Evolutionary conservation across 2,888 invertebrate genomes (phyloP), one percentile per base, ranked within the genome.

Genomic region (Heteropelma amictum): DNA sequence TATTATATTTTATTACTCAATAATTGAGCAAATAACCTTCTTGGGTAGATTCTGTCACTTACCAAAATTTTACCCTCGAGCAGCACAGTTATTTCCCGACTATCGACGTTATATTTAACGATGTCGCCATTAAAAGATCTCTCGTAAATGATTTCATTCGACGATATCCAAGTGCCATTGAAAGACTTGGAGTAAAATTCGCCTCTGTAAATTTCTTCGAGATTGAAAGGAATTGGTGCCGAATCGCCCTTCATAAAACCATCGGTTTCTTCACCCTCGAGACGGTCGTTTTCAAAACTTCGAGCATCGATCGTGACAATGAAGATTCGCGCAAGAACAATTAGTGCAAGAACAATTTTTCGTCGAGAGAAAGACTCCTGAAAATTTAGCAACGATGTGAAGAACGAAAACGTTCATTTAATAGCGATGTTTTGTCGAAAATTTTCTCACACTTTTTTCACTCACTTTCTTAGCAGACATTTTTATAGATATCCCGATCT

Each of bases 111-210:
- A 72, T 85, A 89, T 54, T 83, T 74, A 1, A 81, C 72, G 12
- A 89, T 70, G 30, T 86, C 77, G 19, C 81, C 81, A 4, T 75
- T 4, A 38, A 10, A 26, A 38, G 38, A 8, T 87, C 80, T 17
- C 14, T 77, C 76, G 72, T 87, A 88, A 64, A 89, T 75, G 69
- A 90, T 86, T 78, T 86, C 85, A 30, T 83, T 85, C 26, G 84
- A 83, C 49, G 90, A 89, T 74, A 89, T 87, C 91, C 91, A 91
- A 4, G 88, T 88, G 33, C 89, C 91, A 72, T 90, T 90, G 82
- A 90, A 90, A 19, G 79, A 69, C 56, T 78, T 79, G 6, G 86
- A 80, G 1, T 82, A 80, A 74, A 87, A 90, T 47, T 81, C 77
- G 30, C 86, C 85, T 3, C 79, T 78, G 72, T 90, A 86, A 49